A percentile compares a stretch with the other conserved stretches of the same genome.
phyloP scores from a whole-genome alignment of 2,888 invertebrate genomes.

The Chalcis sispes region DNA sequence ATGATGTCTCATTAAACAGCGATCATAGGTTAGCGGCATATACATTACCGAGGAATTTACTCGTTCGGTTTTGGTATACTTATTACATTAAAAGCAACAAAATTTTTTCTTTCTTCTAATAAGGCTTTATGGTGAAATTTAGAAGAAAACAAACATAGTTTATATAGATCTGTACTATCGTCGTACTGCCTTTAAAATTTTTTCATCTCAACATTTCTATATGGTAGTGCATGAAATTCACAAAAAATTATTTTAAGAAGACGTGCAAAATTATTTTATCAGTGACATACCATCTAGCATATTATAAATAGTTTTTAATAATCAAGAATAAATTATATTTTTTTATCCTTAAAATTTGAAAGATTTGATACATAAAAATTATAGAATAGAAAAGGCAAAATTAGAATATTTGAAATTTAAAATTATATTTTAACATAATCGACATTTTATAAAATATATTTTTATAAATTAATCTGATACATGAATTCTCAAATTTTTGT shows the following conservation, averaged over 20 bases:
- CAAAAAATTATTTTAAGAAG: slow-evolving; percentile 35
- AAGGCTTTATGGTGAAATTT: slow-evolving; percentile 3
- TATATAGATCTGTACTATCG: slow-evolving; percentile 16
- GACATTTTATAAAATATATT: too few relatives aligned
- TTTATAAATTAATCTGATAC: too few relatives aligned
- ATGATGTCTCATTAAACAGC: slow-evolving; percentile 74
- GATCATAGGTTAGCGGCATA: slow-evolving; percentile 75
- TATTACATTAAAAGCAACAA: slow-evolving; percentile 30
- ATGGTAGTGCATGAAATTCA: slow-evolving; percentile 40
- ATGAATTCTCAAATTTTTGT: too few relatives aligned
- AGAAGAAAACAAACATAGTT: neutral
- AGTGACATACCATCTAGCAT: neutral
- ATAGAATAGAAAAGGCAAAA: too few relatives aligned
- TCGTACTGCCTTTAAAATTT: slow-evolving; percentile 26
- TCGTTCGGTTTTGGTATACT: slow-evolving; percentile 55
- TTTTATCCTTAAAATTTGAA: too few relatives aligned
- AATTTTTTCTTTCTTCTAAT: slow-evolving; percentile 9
- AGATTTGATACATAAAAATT: too few relatives aligned
- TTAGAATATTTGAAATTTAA: too few relatives aligned
- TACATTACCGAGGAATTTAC: slow-evolving; percentile 67
- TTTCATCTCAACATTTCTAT: slow-evolving; percentile 25
- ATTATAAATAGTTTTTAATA: too few relatives aligned
- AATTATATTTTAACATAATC: too few relatives aligned
- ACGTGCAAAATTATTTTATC: slow-evolving; percentile 7
- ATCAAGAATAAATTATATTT: too few relatives aligned